Evolutionary conservation across 2,113 vertebrate genomes (phyloP), one percentile per base, ranked within the genome.

Genomic region (Silurus asotus): DNA sequence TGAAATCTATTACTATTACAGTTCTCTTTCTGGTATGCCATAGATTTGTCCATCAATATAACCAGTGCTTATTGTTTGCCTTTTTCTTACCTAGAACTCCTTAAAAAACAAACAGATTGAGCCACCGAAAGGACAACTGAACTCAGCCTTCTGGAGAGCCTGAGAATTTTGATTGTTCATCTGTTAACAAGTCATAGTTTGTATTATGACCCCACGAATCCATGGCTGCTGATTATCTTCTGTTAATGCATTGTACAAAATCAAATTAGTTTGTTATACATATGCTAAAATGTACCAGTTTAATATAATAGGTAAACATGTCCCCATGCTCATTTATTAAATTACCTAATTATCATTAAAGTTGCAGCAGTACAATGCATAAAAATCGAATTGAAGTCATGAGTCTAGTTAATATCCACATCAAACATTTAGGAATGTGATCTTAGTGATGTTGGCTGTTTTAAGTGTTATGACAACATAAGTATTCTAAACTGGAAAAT

Each of bases 71-170:
- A 83, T 85, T 20, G 64, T 59, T 15, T 77, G 9, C 9, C 51
- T 84, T 76, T 61, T 28, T 87, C 69, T 85, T 48, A n/a, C 14
- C 1, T 13, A 95, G 94, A 92, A 77, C 0, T 91, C 93, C 0
- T 90, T 95, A 82, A 90, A 91, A 89, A 93, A 84, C 67, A 90
- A 91, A 72, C 92, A 93, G 88, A 94, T 99, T 85, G 95, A 94
- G 10, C 87, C 95, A 0, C 97, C 98, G 19, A 97, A 95, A 90
- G 97, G 97, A 0, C 92, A 94, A 85, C 93, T 98, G 82, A 91
- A 88, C 14, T 70, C 96, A 10, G 86, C 89, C 19, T 99, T 99
- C 91, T 98, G 96, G 96, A 96, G 92, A 88, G 93, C 94, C 0
- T 97, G 93, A 58, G 75, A n/a, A 19, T 14, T 84, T 9, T 74